phyloP scores from a whole-genome alignment of 2,797 vertebrate genomes.

The Enteromius anoplus region DNA sequence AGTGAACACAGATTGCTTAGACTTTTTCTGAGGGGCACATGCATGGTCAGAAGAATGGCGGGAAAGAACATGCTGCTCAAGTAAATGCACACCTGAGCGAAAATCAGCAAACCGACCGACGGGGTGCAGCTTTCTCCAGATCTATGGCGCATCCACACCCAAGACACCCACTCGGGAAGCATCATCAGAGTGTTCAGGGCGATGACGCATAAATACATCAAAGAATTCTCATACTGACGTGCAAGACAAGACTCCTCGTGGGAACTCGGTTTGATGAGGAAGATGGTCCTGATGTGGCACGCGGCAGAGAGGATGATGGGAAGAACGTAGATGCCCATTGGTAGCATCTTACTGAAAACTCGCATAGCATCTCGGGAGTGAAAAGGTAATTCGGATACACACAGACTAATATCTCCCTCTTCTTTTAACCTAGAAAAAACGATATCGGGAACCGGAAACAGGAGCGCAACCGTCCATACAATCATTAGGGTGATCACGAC shows the following conservation, averaged over 20 bases:
- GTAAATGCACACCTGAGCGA: constrained; percentile 76
- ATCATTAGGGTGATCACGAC: constrained; percentile 66
- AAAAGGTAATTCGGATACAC: constrained; percentile 69
- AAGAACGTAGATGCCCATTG: constrained; percentile 65
- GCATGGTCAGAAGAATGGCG: constrained; percentile 75
- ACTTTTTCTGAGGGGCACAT: constrained; percentile 77
- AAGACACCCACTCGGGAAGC: constrained; percentile 79
- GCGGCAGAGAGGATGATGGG: constrained; percentile 73
- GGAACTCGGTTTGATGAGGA: constrained; percentile 62
- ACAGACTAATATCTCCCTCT: constrained; percentile 57
- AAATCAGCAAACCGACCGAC: constrained; percentile 70
- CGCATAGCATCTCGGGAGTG: constrained; percentile 76
- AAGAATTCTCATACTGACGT: constrained; percentile 69
- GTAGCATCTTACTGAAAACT: constrained; percentile 80
- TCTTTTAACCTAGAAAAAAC: constrained; percentile 70
- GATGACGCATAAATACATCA: constrained; percentile 74
- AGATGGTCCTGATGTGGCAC: constrained; percentile 74
- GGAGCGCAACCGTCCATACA: constrained; percentile 69
- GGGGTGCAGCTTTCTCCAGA: constrained; percentile 63
- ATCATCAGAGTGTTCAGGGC: constrained; percentile 75
- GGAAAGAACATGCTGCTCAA: constrained; percentile 75
- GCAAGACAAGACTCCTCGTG: constrained; percentile 63
- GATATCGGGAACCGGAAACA: constrained; percentile 76
- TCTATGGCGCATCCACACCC: constrained; percentile 78
- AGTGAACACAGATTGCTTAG: constrained; percentile 66